Percentiles rank a stretch among this genome's conserved stretches.
Evolutionary conservation across 2,797 vertebrate genomes (phyloP).

Genomic region (Gambusia yucatana): DNA sequence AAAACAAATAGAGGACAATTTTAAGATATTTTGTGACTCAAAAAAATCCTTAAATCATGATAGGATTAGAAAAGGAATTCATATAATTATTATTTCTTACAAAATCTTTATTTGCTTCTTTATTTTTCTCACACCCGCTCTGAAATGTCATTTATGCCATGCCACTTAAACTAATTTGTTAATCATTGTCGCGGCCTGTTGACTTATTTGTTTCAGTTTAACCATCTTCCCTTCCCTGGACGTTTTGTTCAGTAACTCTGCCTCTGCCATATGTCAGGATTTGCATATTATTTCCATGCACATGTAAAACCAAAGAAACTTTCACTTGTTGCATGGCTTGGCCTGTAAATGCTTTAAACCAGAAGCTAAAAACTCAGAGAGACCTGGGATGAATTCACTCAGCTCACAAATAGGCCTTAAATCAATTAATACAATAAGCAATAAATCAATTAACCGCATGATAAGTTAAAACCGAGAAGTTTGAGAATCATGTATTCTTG

Average conservation of each 20-base stretch:
- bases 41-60: neutral
- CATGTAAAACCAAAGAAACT: constrained; percentile 35
- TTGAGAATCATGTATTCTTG: too few species aligned
- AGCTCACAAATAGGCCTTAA: constrained; percentile 17
- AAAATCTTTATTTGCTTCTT: neutral
- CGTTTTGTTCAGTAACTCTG: constrained; percentile 29
- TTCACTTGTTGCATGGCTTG: constrained; percentile 14
- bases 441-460: too few species aligned
- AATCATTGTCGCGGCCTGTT: neutral
- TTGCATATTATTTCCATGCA: constrained; percentile 73
- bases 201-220: neutral
- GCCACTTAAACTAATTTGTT: neutral
- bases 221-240: neutral
- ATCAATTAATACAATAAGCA: too few species aligned
- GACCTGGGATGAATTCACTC: neutral
- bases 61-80: neutral
- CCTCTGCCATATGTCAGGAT: constrained; percentile 40
- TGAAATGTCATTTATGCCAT: neutral
- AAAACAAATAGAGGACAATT: neutral
- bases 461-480: too few species aligned
- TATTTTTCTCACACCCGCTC: neutral
- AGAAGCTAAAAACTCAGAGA: constrained; percentile 34
- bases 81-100: neutral
- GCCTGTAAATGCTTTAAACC: constrained; percentile 17
- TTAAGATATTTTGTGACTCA: neutral